A percentile compares a stretch with the other conserved stretches of the same genome.
Evolutionary conservation across 37 sponge, comb jelly and placozoan genomes (phyloP).

Genomic region (Crambe crambe): DNA sequence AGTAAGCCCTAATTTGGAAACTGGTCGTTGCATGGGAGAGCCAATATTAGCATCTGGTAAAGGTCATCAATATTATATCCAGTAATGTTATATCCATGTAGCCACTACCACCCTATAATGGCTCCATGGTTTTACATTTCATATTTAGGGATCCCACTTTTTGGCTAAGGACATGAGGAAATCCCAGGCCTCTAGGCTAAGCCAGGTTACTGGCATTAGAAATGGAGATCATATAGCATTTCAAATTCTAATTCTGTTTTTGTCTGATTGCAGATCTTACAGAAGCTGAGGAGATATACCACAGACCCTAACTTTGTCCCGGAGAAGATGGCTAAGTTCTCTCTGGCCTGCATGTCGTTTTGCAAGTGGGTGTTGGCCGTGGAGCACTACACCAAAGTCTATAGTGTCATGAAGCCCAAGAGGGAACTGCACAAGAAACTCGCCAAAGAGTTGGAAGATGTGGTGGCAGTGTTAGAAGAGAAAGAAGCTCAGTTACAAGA

Average conservation of each 20-base stretch:
- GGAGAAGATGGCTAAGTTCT: constrained; percentile 51
- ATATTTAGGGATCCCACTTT: too few relatives aligned
- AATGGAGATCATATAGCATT: too few relatives aligned
- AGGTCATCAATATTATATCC: too few relatives aligned
- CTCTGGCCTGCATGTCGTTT: constrained; percentile 82
- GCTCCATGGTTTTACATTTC: too few relatives aligned
- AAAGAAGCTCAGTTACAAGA: constrained; percentile 36
- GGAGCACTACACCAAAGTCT: constrained; percentile 64
- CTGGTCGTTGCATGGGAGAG: too few relatives aligned
- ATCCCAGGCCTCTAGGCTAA: too few relatives aligned
- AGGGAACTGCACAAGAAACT: constrained; percentile 1
- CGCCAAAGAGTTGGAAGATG: background rate
- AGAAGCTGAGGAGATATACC: constrained; percentile 62
- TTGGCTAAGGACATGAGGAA: too few relatives aligned
- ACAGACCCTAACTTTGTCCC: constrained; percentile 61
- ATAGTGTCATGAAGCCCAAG: constrained; percentile 36
- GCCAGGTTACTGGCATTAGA: too few relatives aligned
- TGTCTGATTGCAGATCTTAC: constrained; percentile 39
- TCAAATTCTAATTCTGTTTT: too few relatives aligned
- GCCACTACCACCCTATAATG: too few relatives aligned
- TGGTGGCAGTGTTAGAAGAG: constrained; percentile 1
- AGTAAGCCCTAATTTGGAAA: constrained; percentile 22
- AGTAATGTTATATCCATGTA: background rate
- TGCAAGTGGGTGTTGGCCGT: constrained; percentile 84
- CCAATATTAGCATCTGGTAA: too few relatives aligned